Percentiles rank a stretch among this genome's conserved stretches.
Evolutionary conservation across 2,797 vertebrate genomes (phyloP).

Genomic region (Pampus argenteus): DNA sequence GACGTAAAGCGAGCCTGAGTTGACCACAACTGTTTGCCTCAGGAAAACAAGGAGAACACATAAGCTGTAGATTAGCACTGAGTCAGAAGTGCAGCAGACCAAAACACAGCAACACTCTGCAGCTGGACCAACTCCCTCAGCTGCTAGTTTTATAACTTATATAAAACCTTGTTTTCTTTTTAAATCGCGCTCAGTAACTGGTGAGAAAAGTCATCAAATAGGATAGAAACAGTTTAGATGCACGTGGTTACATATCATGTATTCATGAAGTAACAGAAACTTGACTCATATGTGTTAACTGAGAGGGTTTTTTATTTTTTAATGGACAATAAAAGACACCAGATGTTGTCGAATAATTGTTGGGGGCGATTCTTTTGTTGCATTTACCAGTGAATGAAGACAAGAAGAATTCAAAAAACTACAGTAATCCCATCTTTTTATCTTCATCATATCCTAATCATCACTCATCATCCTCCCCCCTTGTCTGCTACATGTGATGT

Average conservation of each 20-base stretch:
- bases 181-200: not conserved
- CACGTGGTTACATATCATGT: not conserved
- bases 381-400: not conserved
- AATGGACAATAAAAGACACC: not conserved
- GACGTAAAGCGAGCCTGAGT: not conserved
- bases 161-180: not conserved
- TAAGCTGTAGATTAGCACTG: not conserved
- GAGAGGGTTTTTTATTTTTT: not conserved
- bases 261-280: conserved; percentile 42
- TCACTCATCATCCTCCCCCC: not conserved
- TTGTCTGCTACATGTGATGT: conserved; percentile 45
- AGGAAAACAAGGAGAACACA: conserved; percentile 15
- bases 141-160: not conserved
- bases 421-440: too few species aligned
- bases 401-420: too few species aligned
- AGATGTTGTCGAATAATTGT: not conserved
- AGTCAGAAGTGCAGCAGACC: not conserved
- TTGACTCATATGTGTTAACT: not conserved
- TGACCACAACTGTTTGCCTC: conserved; percentile 16
- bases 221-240: not conserved
- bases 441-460: not conserved
- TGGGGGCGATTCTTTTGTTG: not conserved
- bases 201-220: too few species aligned
- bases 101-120: not conserved
- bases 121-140: not conserved